Evolutionary conservation across 2,113 vertebrate species (phyloP).

Genomic region (Meleagris gallopavo): DNA sequence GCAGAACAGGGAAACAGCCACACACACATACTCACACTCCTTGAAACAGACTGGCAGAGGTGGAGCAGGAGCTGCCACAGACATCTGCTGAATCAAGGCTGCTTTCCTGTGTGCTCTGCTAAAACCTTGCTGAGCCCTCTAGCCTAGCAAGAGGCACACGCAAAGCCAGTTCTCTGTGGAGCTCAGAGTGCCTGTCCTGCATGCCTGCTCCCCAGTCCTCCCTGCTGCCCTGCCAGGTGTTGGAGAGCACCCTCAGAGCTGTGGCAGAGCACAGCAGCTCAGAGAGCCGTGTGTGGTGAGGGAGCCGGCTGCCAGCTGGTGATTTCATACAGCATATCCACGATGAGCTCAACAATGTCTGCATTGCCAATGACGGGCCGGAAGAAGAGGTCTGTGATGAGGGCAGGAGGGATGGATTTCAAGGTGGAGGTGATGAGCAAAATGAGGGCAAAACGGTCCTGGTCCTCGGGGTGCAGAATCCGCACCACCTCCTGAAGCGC

Average conservation of each 20-base stretch:
- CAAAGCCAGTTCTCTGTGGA: not conserved
- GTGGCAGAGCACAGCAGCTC: fast-evolving
- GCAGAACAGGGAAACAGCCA: not conserved
- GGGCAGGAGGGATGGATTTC: slow-evolving; percentile 82
- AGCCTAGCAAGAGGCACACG: fast-evolving
- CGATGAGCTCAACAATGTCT: slow-evolving; percentile 84
- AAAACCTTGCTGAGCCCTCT: not conserved
- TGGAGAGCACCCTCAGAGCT: not conserved
- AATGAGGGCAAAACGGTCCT: slow-evolving; percentile 81
- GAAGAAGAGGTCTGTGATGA: slow-evolving; percentile 91
- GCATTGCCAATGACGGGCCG: slow-evolving; percentile 86
- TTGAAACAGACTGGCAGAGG: fast-evolving
- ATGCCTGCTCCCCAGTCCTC: fast-evolving
- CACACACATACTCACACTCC: fast-evolving
- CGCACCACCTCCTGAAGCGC: slow-evolving; percentile 86
- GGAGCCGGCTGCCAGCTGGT: not conserved
- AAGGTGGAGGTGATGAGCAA: slow-evolving; percentile 83
- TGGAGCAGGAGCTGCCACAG: not conserved
- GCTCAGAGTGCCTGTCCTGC: not conserved
- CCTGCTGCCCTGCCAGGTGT: fast-evolving
- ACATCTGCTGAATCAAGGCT: not conserved
- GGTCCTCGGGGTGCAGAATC: slow-evolving; percentile 78
- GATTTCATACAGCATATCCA: slow-evolving; percentile 84
- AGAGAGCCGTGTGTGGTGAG: fast-evolving
- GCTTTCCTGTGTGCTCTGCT: not conserved